Percentiles rank a stretch among this genome's conserved stretches.
phyloP scores from a whole-genome alignment of 2,797 vertebrate species.

The Chiroxiphia lanceolata region DNA sequence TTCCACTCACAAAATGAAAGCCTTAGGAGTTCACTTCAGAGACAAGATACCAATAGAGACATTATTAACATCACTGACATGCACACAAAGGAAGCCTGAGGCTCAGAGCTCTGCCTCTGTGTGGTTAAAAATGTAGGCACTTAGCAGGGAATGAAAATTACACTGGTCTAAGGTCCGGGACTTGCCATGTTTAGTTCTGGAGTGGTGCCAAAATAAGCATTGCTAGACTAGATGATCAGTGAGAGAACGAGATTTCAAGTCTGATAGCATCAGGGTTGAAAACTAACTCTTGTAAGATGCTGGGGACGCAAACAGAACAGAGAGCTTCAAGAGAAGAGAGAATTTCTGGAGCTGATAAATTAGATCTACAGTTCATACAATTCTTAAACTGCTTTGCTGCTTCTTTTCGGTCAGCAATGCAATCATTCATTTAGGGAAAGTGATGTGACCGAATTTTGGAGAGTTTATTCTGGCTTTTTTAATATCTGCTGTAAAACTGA shows the following conservation, averaged over 20 bases:
- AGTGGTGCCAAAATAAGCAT: conserved; percentile 64
- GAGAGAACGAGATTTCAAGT: conserved; percentile 1
- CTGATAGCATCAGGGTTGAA: conserved; percentile 4
- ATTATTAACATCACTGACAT: conserved; percentile 73
- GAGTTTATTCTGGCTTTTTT: background rate
- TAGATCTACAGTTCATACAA: background rate
- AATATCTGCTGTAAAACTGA: background rate
- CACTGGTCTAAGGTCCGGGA: conserved; percentile 47
- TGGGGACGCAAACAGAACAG: background rate
- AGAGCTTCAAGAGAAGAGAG: background rate
- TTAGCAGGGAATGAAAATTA: conserved; percentile 73
- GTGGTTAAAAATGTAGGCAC: conserved; percentile 68
- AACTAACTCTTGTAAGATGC: background rate
- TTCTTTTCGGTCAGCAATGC: background rate
- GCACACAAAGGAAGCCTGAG: conserved; percentile 67
- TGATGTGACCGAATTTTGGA: background rate
- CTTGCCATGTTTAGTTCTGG: conserved; percentile 68
- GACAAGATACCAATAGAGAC: conserved; percentile 72
- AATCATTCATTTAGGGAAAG: background rate
- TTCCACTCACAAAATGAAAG: conserved; percentile 65
- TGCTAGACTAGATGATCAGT: conserved; percentile 26
- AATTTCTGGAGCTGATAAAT: background rate
- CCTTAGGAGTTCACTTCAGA: conserved; percentile 70
- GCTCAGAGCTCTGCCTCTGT: conserved; percentile 63
- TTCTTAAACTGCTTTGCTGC: background rate